Evolutionary conservation across 2,113 vertebrate genomes (phyloP).

Genomic region (Esox niger): DNA sequence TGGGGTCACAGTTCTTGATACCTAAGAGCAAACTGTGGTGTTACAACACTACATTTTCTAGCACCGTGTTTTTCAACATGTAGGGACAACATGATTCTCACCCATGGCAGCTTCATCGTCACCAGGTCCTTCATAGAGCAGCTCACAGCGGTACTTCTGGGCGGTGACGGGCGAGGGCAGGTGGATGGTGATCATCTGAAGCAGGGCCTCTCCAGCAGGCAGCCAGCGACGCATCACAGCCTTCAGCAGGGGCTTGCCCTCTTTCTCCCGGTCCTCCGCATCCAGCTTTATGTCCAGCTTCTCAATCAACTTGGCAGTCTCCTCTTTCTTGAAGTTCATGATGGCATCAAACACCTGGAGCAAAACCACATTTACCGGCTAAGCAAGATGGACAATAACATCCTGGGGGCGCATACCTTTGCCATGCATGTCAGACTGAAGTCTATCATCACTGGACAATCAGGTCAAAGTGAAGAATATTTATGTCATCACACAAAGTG

Average conservation of each 20-base stretch:
- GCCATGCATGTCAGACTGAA: slow-evolving; percentile 72
- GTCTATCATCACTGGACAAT: slow-evolving; percentile 74
- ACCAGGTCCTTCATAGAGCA: slow-evolving; percentile 90
- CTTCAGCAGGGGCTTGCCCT: slow-evolving; percentile 92
- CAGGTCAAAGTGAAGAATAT: slow-evolving; percentile 91
- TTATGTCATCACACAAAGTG: slow-evolving; percentile 75
- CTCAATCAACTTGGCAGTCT: slow-evolving; percentile 83
- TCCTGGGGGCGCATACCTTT: not conserved
- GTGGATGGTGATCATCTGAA: slow-evolving; percentile 98
- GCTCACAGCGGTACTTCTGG: slow-evolving; percentile 93
- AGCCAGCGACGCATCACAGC: slow-evolving; percentile 97
- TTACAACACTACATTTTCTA: too few relatives aligned
- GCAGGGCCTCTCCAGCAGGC: slow-evolving; percentile 89
- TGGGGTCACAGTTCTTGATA: slow-evolving; percentile 94
- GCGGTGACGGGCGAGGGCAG: slow-evolving; percentile 94
- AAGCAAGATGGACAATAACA: not conserved
- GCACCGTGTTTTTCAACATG: too few relatives aligned
- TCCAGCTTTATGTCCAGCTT: slow-evolving; percentile 94
- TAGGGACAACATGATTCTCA: slow-evolving; percentile 48
- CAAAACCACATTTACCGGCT: not conserved
- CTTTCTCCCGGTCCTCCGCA: slow-evolving; percentile 87
- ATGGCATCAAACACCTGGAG: slow-evolving; percentile 88
- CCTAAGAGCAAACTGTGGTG: slow-evolving; percentile 57
- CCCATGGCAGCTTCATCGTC: slow-evolving; percentile 95
- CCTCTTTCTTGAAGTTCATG: slow-evolving; percentile 93